A percentile compares a stretch with the other conserved stretches of the same genome.
Evolutionary conservation across 2,797 vertebrate genomes (phyloP).

Genomic region (Poecilia picta): DNA sequence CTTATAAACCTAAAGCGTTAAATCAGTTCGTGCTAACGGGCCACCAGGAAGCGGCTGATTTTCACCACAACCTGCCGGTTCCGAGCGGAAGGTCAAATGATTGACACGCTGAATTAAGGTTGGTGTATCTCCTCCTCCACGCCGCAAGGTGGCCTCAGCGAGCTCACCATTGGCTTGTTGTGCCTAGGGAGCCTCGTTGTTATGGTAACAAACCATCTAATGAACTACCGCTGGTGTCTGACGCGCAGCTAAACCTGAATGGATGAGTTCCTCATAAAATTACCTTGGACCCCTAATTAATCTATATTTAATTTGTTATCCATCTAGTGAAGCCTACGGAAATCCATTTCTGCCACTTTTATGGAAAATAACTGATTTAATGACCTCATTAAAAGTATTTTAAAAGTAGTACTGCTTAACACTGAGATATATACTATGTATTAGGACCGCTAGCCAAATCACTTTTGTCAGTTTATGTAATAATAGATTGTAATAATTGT

Average conservation of each 20-base stretch:
- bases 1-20: neutral
- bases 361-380: too few relatives aligned
- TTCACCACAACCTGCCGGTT: neutral
- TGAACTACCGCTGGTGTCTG: neutral
- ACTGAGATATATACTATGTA: too few relatives aligned
- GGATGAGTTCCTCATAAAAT: neutral
- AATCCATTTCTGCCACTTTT: too few relatives aligned
- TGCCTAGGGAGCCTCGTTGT: neutral
- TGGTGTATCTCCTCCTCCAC: neutral
- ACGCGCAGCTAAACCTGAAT: neutral
- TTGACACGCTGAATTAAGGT: neutral
- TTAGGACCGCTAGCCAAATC: too few relatives aligned
- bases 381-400: too few relatives aligned
- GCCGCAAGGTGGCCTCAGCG: neutral
- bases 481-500: too few relatives aligned
- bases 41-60: neutral
- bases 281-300: neutral
- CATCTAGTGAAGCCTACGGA: too few relatives aligned
- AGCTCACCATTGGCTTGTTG: neutral
- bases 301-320: too few relatives aligned
- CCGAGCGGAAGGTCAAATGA: neutral
- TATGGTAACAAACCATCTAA: neutral
- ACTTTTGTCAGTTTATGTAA: too few relatives aligned
- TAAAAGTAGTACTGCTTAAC: too few relatives aligned
- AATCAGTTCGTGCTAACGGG: neutral